phyloP scores from a whole-genome alignment of 2,113 vertebrate species.

The Sinocyclocheilus anophthalmus region DNA sequence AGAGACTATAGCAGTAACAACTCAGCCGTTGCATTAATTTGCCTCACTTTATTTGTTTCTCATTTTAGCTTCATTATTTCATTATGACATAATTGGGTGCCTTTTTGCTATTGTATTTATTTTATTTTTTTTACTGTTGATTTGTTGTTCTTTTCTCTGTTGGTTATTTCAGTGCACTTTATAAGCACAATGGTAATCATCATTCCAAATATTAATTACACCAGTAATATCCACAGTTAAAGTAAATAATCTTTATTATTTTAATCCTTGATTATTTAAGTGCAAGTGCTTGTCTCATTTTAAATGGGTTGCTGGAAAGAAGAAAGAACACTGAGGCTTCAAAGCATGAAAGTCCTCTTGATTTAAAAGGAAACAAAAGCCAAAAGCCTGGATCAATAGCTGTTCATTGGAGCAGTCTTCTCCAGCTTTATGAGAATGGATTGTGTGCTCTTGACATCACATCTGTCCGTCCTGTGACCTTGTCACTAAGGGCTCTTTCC shows the following conservation, averaged over 20 bases:
- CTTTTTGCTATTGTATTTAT: not conserved
- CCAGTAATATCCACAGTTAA: not conserved
- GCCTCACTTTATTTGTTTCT: not conserved
- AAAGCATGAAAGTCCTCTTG: slow-evolving; percentile 6
- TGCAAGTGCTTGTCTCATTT: not conserved
- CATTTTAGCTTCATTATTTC: not conserved
- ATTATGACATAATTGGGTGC: not conserved
- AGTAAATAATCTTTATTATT: not conserved
- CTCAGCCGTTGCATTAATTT: not conserved
- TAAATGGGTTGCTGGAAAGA: not conserved
- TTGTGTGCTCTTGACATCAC: slow-evolving; percentile 4
- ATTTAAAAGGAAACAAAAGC: slow-evolving; percentile 24
- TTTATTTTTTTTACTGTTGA: not conserved
- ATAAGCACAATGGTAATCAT: not conserved
- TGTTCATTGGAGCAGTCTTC: slow-evolving; percentile 29
- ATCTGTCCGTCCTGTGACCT: slow-evolving; percentile 21
- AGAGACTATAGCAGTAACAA: not conserved
- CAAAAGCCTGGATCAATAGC: slow-evolving; percentile 36
- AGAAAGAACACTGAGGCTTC: not conserved
- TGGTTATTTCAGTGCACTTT: not conserved
- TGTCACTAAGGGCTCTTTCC: slow-evolving; percentile 4
- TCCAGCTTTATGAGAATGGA: slow-evolving; percentile 34
- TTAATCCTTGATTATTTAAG: not conserved
- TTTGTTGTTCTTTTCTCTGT: slow-evolving; percentile 9
- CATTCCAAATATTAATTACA: not conserved